Percentiles rank a stretch among this genome's conserved stretches.
Evolutionary conservation across 1,140 invertebrate genomes (phyloP).

Genomic region (Brachionus paranguensis): DNA sequence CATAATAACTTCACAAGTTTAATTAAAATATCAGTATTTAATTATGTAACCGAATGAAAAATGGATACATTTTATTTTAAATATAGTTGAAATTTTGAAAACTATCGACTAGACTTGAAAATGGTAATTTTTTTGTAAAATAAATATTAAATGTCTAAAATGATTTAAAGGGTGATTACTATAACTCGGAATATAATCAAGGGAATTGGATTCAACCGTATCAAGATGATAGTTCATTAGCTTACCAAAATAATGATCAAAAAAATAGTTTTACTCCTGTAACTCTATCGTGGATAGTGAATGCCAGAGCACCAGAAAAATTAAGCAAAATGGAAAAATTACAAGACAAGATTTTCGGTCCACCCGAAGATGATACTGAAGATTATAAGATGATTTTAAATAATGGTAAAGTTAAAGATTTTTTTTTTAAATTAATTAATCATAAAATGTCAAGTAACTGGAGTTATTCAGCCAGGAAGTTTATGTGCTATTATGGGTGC

Average conservation of each 20-base stretch:
- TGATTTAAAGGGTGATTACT: not conserved
- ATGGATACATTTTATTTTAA: not conserved
- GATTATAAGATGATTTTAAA: not conserved
- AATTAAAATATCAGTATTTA: not conserved
- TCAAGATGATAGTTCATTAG: not conserved
- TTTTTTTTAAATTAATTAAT: not conserved
- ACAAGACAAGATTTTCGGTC: conserved; percentile 2
- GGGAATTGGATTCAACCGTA: conserved; percentile 4
- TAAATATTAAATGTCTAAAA: not conserved
- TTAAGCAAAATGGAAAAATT: not conserved
- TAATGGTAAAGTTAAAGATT: not conserved
- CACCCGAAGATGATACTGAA: not conserved
- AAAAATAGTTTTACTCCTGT: not conserved
- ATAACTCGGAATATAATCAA: not conserved
- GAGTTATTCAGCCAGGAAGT: conserved; percentile 69
- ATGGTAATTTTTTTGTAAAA: not conserved
- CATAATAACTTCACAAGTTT: not conserved
- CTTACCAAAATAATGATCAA: not conserved
- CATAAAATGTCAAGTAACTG: conserved; percentile 59
- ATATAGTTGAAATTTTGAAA: not conserved
- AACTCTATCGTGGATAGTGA: conserved; percentile 13
- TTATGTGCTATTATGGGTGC: conserved; percentile 76
- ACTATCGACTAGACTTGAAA: not conserved
- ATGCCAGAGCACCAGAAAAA: not conserved
- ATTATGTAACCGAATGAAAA: not conserved